phyloP scores from a whole-genome alignment of 2,888 invertebrate genomes.

The Lasioglossum villosulum region DNA sequence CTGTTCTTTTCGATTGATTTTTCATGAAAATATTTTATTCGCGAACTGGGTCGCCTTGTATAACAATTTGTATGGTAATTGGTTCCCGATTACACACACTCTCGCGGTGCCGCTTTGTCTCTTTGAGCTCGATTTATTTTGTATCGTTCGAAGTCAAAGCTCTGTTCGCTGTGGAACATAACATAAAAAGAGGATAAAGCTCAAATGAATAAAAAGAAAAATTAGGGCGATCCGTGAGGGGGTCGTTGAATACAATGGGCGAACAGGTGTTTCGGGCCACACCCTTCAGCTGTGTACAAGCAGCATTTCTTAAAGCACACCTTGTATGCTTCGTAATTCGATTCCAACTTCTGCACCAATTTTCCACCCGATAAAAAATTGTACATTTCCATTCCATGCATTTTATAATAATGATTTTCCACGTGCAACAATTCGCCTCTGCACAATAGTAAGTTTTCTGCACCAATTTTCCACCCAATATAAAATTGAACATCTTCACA shows the following conservation, averaged over 20 bases:
- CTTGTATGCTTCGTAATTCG: neutral
- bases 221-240: neutral
- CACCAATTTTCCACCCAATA: neutral
- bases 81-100: neutral
- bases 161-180: neutral
- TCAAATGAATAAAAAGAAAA: neutral
- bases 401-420: neutral
- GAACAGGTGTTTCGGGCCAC: neutral
- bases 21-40: neutral
- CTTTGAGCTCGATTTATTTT: neutral
- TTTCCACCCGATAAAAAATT: neutral
- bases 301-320: neutral
- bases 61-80: conserved; percentile 2
- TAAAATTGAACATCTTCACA: too few species aligned
- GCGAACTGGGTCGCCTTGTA: neutral
- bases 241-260: neutral
- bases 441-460: neutral
- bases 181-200: neutral
- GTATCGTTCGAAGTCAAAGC: neutral
- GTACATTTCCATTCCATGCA: neutral
- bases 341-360: neutral
- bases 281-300: neutral
- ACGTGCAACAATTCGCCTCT: neutral
- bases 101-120: neutral
- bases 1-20: neutral